These are phyloP conservation scores for Plutella xylostella DNA, from an alignment of 2,888 invertebrate genomes.

Conservation along the genomic window DNA sequence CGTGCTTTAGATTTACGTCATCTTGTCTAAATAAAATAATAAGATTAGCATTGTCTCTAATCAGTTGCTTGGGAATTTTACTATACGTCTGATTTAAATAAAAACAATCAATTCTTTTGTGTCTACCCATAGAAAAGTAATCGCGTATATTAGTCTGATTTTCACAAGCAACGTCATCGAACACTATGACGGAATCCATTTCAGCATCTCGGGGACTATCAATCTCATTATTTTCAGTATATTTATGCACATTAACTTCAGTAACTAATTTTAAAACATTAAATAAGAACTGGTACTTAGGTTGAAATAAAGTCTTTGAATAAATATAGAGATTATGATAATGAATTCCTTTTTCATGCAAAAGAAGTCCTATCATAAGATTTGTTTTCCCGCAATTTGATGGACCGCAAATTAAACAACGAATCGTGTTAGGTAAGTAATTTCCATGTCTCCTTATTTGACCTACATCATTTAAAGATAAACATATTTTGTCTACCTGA, in stretches of 20 bases:
- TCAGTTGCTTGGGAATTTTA: slow-evolving; percentile 10
- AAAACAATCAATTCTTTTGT: slow-evolving; percentile 10
- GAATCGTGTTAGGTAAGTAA: neutral
- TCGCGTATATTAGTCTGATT: slow-evolving; percentile 9
- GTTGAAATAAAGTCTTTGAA: neutral
- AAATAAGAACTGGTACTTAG: neutral
- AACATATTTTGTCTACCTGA: neutral
- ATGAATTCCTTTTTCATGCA: neutral
- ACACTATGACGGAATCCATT: slow-evolving; percentile 7
- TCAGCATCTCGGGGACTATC: neutral
- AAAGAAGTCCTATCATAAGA: neutral
- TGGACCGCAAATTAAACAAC: neutral
- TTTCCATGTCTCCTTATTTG: neutral
- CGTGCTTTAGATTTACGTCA: slow-evolving; percentile 14
- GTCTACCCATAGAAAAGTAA: slow-evolving; percentile 12
- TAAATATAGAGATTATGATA: neutral
- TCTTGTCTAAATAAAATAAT: slow-evolving; percentile 13
- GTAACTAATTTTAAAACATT: neutral
- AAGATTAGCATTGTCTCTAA: slow-evolving; percentile 10
- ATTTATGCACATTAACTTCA: neutral
- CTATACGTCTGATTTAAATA: slow-evolving; percentile 11
- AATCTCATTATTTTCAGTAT: neutral
- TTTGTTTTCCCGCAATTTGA: neutral
- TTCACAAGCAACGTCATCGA: slow-evolving; percentile 11
- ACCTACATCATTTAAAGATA: neutral